Percentiles rank a stretch among this genome's conserved stretches.
These are phyloP conservation scores for Chaetodon trifasciatus DNA, from an alignment of 2,797 vertebrate species.

Conservation along the genomic window DNA sequence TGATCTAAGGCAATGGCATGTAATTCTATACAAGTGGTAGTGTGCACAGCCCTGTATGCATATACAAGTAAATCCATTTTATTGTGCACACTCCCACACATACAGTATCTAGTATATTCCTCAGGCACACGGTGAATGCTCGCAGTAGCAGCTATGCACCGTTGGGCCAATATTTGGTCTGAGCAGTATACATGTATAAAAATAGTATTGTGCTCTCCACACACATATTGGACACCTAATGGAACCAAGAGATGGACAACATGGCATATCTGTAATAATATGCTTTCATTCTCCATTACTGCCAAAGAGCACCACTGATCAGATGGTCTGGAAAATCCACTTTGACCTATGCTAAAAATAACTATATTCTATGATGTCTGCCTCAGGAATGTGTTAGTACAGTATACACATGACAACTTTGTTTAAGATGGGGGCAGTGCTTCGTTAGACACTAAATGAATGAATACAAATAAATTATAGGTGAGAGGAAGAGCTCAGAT, in stretches of 20 bases:
- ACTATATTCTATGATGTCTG: constrained; percentile 21
- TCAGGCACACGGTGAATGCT: not conserved
- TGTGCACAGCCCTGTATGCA: not conserved
- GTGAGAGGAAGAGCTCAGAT: not conserved
- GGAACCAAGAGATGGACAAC: constrained; percentile 57
- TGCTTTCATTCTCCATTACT: constrained; percentile 68
- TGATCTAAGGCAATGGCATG: not conserved
- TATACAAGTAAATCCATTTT: constrained; percentile 10
- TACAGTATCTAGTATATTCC: not conserved
- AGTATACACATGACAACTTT: constrained; percentile 5
- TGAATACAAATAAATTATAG: not conserved
- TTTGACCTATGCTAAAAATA: constrained; percentile 50
- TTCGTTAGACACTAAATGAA: not conserved
- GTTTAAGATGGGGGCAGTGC: not conserved
- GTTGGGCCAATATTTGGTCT: constrained; percentile 16
- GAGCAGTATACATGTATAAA: constrained; percentile 24
- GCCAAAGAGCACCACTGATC: constrained; percentile 50
- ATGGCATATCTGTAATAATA: constrained; percentile 59
- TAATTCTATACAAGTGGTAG: not conserved
- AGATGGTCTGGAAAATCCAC: constrained; percentile 51
- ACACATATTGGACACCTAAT: constrained; percentile 52
- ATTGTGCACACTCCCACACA: constrained; percentile 14
- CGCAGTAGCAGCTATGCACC: not conserved
- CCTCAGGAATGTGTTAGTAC: constrained; percentile 20
- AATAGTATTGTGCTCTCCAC: constrained; percentile 35